Percentiles rank a stretch among this genome's conserved stretches.
Conservation (phyloP, 2,113 vertebrate genomes). For the Vicugna pacos region DNA sequence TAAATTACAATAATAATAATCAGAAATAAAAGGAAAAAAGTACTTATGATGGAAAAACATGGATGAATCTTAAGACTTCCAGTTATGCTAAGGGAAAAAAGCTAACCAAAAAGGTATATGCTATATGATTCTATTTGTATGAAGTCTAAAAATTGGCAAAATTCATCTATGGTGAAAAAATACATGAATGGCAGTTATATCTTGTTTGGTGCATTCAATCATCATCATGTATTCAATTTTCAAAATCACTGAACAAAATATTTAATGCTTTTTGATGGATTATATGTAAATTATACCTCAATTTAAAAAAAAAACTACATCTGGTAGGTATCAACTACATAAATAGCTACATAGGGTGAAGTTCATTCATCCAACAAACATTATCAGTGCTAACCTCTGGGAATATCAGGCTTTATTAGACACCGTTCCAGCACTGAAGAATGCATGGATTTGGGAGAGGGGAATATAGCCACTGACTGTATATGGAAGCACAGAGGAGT, state of each 20-base stretch:
- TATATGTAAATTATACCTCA: neutral
- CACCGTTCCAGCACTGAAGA: neutral
- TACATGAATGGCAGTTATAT: neutral
- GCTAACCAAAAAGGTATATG: neutral
- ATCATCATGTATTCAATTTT: neutral
- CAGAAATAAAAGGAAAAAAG: constrained; percentile 35
- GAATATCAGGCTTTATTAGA: neutral
- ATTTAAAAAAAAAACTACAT: neutral
- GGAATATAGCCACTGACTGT: neutral
- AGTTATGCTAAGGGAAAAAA: neutral
- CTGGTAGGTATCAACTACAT: neutral
- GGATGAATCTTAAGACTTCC: neutral
- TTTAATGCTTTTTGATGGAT: neutral
- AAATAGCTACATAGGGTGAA: neutral
- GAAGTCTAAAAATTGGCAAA: neutral
- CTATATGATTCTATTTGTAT: neutral
- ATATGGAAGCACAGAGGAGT: neutral
- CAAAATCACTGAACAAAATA: constrained; percentile 19
- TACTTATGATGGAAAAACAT: neutral
- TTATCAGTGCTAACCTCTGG: neutral
- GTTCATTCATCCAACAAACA: neutral
- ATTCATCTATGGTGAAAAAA: neutral
- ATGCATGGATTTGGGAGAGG: neutral
- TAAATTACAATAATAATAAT: neutral
- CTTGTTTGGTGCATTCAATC: neutral